Evolutionary conservation across 2,888 invertebrate genomes (phyloP).

Genomic region (Chromoteleia sp.): DNA sequence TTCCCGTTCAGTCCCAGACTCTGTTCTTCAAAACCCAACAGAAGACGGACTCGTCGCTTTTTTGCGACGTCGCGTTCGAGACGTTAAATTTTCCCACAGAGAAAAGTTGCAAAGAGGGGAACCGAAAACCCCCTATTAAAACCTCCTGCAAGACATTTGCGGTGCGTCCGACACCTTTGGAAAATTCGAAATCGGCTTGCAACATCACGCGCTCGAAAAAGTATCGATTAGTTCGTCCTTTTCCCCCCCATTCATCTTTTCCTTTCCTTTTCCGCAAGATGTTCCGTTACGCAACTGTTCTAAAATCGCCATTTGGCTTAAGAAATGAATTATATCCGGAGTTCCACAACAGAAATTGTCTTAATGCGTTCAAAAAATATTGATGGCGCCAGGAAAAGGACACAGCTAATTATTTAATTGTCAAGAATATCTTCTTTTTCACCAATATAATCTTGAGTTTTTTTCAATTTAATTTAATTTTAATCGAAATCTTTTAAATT

Average conservation of each 20-base stretch:
- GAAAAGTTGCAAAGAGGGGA: conserved; percentile 74
- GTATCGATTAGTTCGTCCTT: conserved; percentile 52
- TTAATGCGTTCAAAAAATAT: conserved; percentile 13
- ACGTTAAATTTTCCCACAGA: conserved; percentile 84
- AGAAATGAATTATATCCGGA: conserved; percentile 17
- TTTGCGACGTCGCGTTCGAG: conserved; percentile 82
- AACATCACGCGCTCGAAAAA: conserved; percentile 50
- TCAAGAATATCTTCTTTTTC: too few relatives aligned
- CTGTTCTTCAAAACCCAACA: conserved; percentile 33
- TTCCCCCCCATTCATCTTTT: conserved; percentile 37
- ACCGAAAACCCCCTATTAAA: conserved; percentile 69
- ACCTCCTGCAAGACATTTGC: conserved; percentile 76
- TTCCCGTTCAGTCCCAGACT: conserved; percentile 37
- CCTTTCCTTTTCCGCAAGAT: conserved; percentile 59
- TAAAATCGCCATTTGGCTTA: conserved; percentile 37
- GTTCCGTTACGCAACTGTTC: conserved; percentile 51
- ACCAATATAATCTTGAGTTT: too few relatives aligned
- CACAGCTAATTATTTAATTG: too few relatives aligned
- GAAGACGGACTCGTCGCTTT: conserved; percentile 66
- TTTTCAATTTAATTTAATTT: too few relatives aligned
- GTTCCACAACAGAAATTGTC: neutral
- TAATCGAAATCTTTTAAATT: too few relatives aligned
- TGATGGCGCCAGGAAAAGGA: too few relatives aligned
- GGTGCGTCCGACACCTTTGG: conserved; percentile 69
- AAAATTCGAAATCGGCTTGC: conserved; percentile 67